Evolutionary conservation across 1,140 invertebrate species (phyloP).

Genomic region (Bombyx mori): ASM3026992v2 NC_085125.1:7972001-7972500

Average conservation of each 20-base stretch:
- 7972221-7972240: constrained; percentile 33
- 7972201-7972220: constrained; percentile 31
- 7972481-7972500: no score
- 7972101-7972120: constrained; percentile 5
- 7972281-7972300: constrained; percentile 40
- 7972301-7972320: constrained; percentile 38
- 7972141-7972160: no score
- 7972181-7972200: constrained; percentile 5
- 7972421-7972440: constrained; percentile 39
- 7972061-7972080: constrained; percentile 19
- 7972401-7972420: constrained; percentile 47
- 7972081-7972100: constrained; percentile 3
- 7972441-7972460: constrained; percentile 41
- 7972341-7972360: constrained; percentile 29
- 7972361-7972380: constrained; percentile 30
- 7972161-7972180: constrained; percentile 1
- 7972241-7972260: constrained; percentile 34
- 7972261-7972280: constrained; percentile 50
- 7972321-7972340: constrained; percentile 28
- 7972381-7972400: constrained; percentile 57
- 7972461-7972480: no score
- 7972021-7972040: no score
- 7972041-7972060: constrained; percentile 7
- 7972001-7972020: no score
- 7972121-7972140: constrained; percentile 2